Evolutionary conservation across 2,113 vertebrate genomes (phyloP), one percentile per base, ranked within the genome.

Genomic region (Ursus arctos): DNA sequence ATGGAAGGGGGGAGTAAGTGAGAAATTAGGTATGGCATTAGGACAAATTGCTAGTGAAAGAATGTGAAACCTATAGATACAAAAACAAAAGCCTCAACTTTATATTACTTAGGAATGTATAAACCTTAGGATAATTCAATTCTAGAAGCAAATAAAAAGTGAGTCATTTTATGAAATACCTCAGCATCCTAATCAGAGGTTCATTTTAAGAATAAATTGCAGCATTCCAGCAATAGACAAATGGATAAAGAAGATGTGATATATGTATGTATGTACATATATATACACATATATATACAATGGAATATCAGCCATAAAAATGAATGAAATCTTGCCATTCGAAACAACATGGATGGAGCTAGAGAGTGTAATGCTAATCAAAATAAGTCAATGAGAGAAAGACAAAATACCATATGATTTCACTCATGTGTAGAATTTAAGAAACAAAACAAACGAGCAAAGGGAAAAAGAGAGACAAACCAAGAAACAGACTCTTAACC

Each of bases 131-230:
- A 79, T 65, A 79, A 95, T 90, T 88, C 26, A 86, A 13, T 57
- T 57, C 21, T 16, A 72, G 55, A 88, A 63, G 19, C 43, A 92
- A 88, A 77, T 69, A 51, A 71, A 84, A 95, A 65, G 4, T 2
- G 28, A 81, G 40, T 67, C 47, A 51, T 82, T 92, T 89, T 79
- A 65, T 12, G 36, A 69, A 92, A 19, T 67, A 8, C 21, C 74
- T 67, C 7, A 87, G 36, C 21, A 88, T 21, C 36, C 31, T 80
- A 43, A 86, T 53, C 28, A 95, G n/a, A 76, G 33, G 36, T 67
- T 95, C 28, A 77, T 87, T 82, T 80, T 61, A 93, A 61, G 69
- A 74, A 93, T 93, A 88, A 93, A 36, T 69, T 10, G 3, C 33
- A 69, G 67, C 67, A 69, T 69, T 36, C 67, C 67, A 69, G 33